These are phyloP conservation scores for Lindbergichthys nudifrons DNA, from an alignment of 2,797 vertebrate genomes.

Conservation along the genomic window DNA sequence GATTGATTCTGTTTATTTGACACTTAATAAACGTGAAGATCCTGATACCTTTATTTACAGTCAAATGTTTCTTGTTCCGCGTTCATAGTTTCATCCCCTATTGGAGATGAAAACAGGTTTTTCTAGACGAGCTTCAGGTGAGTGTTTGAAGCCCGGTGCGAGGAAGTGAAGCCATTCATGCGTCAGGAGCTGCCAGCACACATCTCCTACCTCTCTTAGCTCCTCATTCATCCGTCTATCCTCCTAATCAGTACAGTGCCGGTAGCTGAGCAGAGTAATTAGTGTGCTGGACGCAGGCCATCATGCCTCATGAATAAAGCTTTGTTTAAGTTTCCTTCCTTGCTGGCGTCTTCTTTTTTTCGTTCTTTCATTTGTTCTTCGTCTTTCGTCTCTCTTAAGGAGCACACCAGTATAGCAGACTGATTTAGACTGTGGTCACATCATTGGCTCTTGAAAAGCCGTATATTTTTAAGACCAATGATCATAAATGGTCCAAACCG, in stretches of 20 bases:
- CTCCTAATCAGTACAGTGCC: slow-evolving; percentile 51
- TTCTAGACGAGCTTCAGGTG: slow-evolving; percentile 31
- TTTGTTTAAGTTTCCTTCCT: slow-evolving; percentile 62
- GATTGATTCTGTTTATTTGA: background rate
- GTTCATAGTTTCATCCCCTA: slow-evolving; percentile 16
- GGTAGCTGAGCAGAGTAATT: slow-evolving; percentile 58
- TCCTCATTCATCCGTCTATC: slow-evolving; percentile 49
- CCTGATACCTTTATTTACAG: slow-evolving; percentile 15
- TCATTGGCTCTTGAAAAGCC: slow-evolving; percentile 35
- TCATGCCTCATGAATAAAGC: slow-evolving; percentile 62
- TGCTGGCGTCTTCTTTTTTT: slow-evolving; percentile 27
- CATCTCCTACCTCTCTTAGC: slow-evolving; percentile 35
- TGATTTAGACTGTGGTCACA: slow-evolving; percentile 52
- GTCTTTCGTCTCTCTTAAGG: slow-evolving; percentile 30
- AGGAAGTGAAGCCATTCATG: slow-evolving; percentile 48
- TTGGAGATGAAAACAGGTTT: slow-evolving; percentile 47
- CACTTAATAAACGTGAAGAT: background rate
- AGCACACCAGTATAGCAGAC: slow-evolving; percentile 31
- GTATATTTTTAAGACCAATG: slow-evolving; percentile 52
- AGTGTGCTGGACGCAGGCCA: slow-evolving; percentile 64
- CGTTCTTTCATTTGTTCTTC: slow-evolving; percentile 43
- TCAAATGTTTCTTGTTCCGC: slow-evolving; percentile 8
- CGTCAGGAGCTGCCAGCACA: slow-evolving; percentile 27
- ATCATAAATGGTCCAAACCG: slow-evolving; percentile 49
- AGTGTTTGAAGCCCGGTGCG: background rate